These are phyloP conservation scores for Potorous gilbertii DNA, from an alignment of 2,797 vertebrate species.

Conservation along the genomic window DNA sequence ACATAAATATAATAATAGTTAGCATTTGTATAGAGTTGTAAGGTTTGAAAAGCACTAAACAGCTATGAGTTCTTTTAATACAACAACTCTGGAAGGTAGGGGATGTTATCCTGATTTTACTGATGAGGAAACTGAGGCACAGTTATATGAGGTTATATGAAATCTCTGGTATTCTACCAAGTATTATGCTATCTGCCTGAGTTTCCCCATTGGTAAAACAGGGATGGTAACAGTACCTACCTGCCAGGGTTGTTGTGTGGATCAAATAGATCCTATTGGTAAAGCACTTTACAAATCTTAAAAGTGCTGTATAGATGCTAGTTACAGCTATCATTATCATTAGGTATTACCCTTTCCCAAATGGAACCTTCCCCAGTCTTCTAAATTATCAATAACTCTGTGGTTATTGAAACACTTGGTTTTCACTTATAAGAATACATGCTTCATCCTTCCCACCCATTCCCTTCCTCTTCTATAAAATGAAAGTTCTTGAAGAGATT, in stretches of 20 bases:
- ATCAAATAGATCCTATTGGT: neutral
- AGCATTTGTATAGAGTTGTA: no score
- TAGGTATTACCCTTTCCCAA: neutral
- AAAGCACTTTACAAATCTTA: neutral
- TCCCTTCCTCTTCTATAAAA: neutral
- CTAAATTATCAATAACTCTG: neutral
- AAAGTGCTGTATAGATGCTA: neutral
- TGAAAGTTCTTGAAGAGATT: neutral
- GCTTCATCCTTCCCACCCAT: neutral
- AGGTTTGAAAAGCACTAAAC: no score
- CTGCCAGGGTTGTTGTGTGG: neutral
- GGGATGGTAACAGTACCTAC: neutral
- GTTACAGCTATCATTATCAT: neutral
- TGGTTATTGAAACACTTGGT: no score
- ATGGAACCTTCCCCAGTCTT: neutral
- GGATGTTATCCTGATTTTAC: no score
- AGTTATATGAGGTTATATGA: no score
- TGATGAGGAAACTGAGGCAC: no score
- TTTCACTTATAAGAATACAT: neutral
- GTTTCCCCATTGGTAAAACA: neutral
- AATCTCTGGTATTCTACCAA: neutral
- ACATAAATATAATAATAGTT: no score
- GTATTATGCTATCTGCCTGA: neutral
- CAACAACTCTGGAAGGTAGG: no score
- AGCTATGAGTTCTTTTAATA: no score